Percentiles rank a stretch among this genome's conserved stretches.
These are phyloP conservation scores for Pituophis catenifer DNA, from an alignment of 2,113 vertebrate genomes.

Conservation along the genomic window DNA sequence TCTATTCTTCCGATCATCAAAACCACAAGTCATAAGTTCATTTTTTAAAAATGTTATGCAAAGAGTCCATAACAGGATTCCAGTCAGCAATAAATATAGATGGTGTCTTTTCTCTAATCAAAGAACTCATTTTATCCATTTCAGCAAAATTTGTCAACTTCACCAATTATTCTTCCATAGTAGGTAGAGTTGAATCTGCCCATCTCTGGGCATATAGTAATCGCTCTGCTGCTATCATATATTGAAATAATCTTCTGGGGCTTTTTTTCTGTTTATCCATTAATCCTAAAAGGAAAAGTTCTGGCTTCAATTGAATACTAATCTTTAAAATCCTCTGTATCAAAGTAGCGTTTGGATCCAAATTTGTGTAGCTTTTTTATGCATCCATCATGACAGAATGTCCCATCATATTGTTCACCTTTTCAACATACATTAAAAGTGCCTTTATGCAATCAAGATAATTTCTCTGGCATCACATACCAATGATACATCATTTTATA, in stretches of 20 bases:
- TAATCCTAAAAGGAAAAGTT: neutral
- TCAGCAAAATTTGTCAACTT: neutral
- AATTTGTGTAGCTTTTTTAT: neutral
- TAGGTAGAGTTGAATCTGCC: neutral
- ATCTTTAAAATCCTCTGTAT: neutral
- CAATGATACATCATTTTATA: neutral
- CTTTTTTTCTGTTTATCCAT: neutral
- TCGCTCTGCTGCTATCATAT: neutral
- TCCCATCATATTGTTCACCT: neutral
- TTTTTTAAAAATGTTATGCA: accelerated
- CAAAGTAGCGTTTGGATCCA: neutral
- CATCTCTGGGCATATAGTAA: neutral
- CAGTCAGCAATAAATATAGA: neutral
- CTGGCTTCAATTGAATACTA: neutral
- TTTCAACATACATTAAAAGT: neutral
- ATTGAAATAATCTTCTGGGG: neutral
- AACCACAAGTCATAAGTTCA: neutral
- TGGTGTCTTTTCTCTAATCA: neutral
- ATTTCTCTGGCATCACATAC: neutral
- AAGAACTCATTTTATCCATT: neutral
- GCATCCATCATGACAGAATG: neutral
- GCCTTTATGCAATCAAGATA: neutral
- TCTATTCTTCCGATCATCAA: neutral
- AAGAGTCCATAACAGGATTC: neutral
- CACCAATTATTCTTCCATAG: neutral